Conservation (phyloP, 2,797 vertebrate genomes). For the Siniperca undulata region DNA sequence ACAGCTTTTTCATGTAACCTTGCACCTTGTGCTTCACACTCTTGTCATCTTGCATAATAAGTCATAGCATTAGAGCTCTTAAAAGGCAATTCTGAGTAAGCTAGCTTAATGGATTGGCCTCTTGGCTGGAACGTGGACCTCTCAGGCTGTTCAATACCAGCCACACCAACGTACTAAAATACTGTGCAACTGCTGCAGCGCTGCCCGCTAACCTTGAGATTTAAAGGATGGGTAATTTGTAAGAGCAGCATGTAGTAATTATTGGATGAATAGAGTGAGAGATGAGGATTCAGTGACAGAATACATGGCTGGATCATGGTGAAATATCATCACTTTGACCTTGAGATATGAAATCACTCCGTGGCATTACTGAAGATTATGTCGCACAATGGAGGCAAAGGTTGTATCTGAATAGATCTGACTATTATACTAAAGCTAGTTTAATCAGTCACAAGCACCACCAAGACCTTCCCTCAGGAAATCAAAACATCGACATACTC, state of each 20-base stretch:
- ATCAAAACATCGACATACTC: constrained; percentile 64
- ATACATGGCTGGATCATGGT: constrained; percentile 28
- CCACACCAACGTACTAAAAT: neutral
- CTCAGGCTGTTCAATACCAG: constrained; percentile 10
- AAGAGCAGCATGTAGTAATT: constrained; percentile 43
- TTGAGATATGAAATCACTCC: constrained; percentile 53
- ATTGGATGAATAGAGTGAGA: constrained; percentile 37
- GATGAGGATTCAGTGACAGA: constrained; percentile 33
- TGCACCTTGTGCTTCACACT: constrained; percentile 27
- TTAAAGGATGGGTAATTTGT: constrained; percentile 11
- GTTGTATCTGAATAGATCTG: constrained; percentile 27
- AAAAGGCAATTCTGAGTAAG: constrained; percentile 43
- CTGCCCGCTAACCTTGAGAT: constrained; percentile 31
- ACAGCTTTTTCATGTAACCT: constrained; percentile 16
- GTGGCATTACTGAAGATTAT: constrained; percentile 59
- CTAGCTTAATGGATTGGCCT: constrained; percentile 30
- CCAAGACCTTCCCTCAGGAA: constrained; percentile 56
- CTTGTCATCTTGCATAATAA: constrained; percentile 50
- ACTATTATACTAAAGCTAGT: constrained; percentile 58
- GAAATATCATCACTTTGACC: constrained; percentile 39
- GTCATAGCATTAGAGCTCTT: constrained; percentile 21
- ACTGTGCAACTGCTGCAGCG: constrained; percentile 2
- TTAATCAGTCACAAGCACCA: constrained; percentile 63
- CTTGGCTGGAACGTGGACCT: constrained; percentile 16
- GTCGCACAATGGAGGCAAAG: constrained; percentile 28